These are phyloP conservation scores for Scomberomorus guttatus DNA, from an alignment of 2,797 vertebrate genomes.

Conservation along the genomic window DNA sequence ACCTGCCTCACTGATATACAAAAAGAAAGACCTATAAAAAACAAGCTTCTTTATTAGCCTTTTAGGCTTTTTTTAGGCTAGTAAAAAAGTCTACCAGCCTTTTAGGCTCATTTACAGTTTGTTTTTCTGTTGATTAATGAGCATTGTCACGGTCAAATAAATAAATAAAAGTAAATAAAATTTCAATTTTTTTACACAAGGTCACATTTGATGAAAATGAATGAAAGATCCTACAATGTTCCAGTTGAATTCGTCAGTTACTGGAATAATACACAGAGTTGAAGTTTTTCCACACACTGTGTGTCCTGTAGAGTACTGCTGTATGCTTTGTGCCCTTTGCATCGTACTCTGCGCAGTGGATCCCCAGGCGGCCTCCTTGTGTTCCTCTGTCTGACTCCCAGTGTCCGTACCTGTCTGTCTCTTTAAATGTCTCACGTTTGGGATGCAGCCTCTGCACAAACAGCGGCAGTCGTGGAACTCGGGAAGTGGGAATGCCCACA, in stretches of 20 bases:
- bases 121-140: too few relatives aligned
- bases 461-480: slow-evolving; percentile 56
- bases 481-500: slow-evolving; percentile 54
- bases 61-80: too few relatives aligned
- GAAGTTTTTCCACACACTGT: neutral
- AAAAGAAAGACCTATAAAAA: too few relatives aligned
- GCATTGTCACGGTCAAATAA: too few relatives aligned
- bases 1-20: neutral
- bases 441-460: slow-evolving; percentile 26
- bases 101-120: too few relatives aligned
- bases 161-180: too few relatives aligned
- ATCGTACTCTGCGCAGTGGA: neutral
- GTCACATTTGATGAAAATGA: neutral
- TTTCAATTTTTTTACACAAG: too few relatives aligned
- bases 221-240: neutral
- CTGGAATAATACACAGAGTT: neutral
- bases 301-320: neutral
- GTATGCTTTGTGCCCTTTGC: too few relatives aligned
- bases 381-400: neutral
- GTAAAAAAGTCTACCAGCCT: too few relatives aligned
- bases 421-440: slow-evolving; percentile 25
- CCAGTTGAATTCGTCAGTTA: neutral
- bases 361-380: neutral
- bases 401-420: slow-evolving; percentile 7
- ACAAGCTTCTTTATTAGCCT: neutral